Percentiles rank a stretch among this genome's conserved stretches.
phyloP scores from a whole-genome alignment of 2,113 vertebrate species.

The Dunckerocampus dactyliophorus region DNA sequence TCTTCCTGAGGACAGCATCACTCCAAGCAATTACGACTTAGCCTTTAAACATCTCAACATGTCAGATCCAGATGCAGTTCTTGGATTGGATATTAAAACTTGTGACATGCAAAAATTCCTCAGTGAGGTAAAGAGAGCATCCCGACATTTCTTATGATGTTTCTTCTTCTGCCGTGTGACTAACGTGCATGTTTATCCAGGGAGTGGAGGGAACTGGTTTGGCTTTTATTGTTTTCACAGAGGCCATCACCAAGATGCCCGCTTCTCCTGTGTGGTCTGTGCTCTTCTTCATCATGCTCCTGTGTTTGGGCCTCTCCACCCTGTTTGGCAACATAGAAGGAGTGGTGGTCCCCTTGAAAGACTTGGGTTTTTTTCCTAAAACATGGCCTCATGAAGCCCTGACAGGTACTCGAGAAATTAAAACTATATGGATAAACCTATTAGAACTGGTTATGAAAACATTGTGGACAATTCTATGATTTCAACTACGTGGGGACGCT shows the following conservation, averaged over 20 bases:
- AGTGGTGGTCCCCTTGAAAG: constrained; percentile 82
- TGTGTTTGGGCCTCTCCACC: constrained; percentile 88
- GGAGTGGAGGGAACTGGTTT: constrained; percentile 90
- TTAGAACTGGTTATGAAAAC: background rate
- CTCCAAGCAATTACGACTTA: constrained; percentile 37
- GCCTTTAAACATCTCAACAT: constrained; percentile 37
- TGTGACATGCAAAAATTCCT: constrained; percentile 62
- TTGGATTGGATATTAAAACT: constrained; percentile 29
- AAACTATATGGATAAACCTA: background rate
- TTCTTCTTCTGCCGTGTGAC: background rate
- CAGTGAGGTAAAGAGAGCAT: constrained; percentile 31
- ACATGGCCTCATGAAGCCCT: constrained; percentile 82
- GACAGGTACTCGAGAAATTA: constrained; percentile 69
- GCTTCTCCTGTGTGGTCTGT: constrained; percentile 84
- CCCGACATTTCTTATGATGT: no score
- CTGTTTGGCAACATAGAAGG: constrained; percentile 91
- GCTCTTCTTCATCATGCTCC: constrained; percentile 90
- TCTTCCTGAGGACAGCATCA: constrained; percentile 58
- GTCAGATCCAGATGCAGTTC: constrained; percentile 37
- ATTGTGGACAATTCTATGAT: background rate
- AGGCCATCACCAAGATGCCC: constrained; percentile 92
- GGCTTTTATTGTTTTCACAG: constrained; percentile 92
- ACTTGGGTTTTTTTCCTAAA: constrained; percentile 73
- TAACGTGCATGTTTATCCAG: constrained; percentile 51
- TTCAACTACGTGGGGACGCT: background rate